phyloP scores from a whole-genome alignment of 2,113 vertebrate species.

The Forbesichthys papilliferus region DNA sequence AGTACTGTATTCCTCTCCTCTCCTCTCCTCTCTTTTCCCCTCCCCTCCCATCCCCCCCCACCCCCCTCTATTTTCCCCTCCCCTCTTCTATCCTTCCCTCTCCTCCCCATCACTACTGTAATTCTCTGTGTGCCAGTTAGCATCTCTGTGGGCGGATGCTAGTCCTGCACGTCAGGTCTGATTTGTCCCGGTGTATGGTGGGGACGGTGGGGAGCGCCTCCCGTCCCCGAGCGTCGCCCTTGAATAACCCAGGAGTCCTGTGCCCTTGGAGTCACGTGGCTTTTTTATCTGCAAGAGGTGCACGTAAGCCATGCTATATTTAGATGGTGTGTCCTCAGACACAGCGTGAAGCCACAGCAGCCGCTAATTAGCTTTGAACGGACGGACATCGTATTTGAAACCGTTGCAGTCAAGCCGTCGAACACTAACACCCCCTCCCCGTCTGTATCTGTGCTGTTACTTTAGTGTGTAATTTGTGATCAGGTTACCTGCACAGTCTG shows the following conservation, averaged over 20 bases:
- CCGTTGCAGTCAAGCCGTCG: constrained; percentile 13
- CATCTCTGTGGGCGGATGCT: constrained; percentile 17
- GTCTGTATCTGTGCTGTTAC: not conserved
- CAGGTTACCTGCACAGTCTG: not conserved
- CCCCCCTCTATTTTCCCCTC: not conserved
- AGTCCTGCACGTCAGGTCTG: constrained; percentile 39
- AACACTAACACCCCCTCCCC: not conserved
- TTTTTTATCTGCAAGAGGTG: constrained; percentile 39
- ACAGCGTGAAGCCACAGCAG: constrained; percentile 41
- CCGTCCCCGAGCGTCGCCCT: constrained; percentile 45
- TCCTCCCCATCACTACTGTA: constrained; percentile 13
- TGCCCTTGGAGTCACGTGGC: constrained; percentile 59
- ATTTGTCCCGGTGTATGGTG: constrained; percentile 57
- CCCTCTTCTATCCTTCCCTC: constrained; percentile 4
- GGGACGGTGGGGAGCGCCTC: constrained; percentile 34
- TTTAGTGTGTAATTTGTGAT: too few species aligned
- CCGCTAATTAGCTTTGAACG: constrained; percentile 60
- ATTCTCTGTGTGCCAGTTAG: constrained; percentile 24
- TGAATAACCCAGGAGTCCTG: constrained; percentile 53
- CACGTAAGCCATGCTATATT: constrained; percentile 52
- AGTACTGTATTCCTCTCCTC: too few species aligned
- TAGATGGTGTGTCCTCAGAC: constrained; percentile 49
- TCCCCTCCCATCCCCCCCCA: not conserved
- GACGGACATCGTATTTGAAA: constrained; percentile 30
- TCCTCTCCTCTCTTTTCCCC: not conserved